These are phyloP conservation scores for Mythimna vitellina DNA, from an alignment of 2,888 invertebrate genomes.

Conservation along the genomic window DNA sequence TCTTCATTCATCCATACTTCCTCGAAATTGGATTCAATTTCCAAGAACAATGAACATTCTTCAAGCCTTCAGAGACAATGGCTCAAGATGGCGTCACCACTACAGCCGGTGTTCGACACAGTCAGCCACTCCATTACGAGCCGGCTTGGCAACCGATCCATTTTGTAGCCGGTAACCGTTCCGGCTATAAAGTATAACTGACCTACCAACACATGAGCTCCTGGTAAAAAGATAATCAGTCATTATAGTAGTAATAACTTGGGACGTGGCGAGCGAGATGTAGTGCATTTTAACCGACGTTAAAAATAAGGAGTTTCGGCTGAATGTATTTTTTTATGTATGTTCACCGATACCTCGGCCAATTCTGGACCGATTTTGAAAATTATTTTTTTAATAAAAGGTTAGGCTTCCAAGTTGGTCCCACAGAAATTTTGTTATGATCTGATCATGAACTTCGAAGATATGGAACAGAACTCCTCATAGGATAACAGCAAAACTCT, in stretches of 20 bases:
- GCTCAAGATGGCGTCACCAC: constrained; percentile 21
- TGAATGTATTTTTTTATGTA: too few species aligned
- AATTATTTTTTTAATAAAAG: too few species aligned
- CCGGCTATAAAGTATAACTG: not conserved
- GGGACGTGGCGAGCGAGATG: not conserved
- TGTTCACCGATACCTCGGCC: too few species aligned
- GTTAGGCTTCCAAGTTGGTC: too few species aligned
- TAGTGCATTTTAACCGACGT: too few species aligned
- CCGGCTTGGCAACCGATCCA: constrained; percentile 44
- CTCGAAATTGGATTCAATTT: not conserved
- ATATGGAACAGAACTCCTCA: too few species aligned
- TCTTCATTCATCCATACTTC: not conserved
- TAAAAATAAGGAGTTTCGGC: too few species aligned
- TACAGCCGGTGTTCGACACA: constrained; percentile 20
- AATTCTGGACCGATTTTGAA: too few species aligned
- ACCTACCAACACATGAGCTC: constrained; percentile 3
- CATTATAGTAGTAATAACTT: constrained; percentile 28
- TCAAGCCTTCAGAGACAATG: not conserved
- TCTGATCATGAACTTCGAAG: too few species aligned
- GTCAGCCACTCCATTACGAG: constrained; percentile 39
- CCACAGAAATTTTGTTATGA: too few species aligned
- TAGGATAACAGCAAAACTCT: too few species aligned
- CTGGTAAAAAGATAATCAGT: constrained; percentile 18
- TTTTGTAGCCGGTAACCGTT: constrained; percentile 3
- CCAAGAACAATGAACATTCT: not conserved